These are phyloP conservation scores for Stenodema calcarata DNA, from an alignment of 2,888 invertebrate genomes.

Conservation along the genomic window DNA sequence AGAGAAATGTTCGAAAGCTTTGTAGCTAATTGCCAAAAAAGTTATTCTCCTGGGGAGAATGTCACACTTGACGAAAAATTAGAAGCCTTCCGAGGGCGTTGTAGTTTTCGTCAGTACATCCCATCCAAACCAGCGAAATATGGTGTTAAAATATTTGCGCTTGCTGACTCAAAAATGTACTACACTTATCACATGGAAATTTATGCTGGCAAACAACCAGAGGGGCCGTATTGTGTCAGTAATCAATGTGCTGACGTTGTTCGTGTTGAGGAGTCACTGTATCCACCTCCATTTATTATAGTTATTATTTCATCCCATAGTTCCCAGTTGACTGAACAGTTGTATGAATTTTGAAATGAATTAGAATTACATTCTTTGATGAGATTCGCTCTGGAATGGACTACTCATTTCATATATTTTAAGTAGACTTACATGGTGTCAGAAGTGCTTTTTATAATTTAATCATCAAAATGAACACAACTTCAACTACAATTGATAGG, in stretches of 20 bases:
- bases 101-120: conserved; percentile 42
- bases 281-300: too few species aligned
- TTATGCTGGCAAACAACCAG: conserved; percentile 53
- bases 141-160: conserved; percentile 32
- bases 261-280: conserved; percentile 50
- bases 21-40: conserved; percentile 23
- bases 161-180: conserved; percentile 24
- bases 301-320: too few species aligned
- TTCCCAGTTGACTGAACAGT: too few species aligned
- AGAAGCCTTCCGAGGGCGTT: conserved; percentile 31
- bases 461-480: too few species aligned
- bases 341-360: too few species aligned
- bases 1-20: conserved; percentile 50
- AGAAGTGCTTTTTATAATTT: too few species aligned
- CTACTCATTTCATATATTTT: too few species aligned
- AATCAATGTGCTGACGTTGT: too few species aligned
- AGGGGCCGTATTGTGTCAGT: conserved; percentile 50
- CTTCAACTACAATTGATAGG: too few species aligned
- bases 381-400: too few species aligned
- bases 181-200: conserved; percentile 23
- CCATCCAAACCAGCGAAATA: conserved; percentile 46
- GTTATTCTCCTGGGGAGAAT: conserved; percentile 32
- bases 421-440: too few species aligned
- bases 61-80: conserved; percentile 50
- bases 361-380: too few species aligned